A percentile compares a stretch with the other conserved stretches of the same genome.
Evolutionary conservation across 2,888 invertebrate species (phyloP).

Genomic region (Polylopha cassiicola): DNA sequence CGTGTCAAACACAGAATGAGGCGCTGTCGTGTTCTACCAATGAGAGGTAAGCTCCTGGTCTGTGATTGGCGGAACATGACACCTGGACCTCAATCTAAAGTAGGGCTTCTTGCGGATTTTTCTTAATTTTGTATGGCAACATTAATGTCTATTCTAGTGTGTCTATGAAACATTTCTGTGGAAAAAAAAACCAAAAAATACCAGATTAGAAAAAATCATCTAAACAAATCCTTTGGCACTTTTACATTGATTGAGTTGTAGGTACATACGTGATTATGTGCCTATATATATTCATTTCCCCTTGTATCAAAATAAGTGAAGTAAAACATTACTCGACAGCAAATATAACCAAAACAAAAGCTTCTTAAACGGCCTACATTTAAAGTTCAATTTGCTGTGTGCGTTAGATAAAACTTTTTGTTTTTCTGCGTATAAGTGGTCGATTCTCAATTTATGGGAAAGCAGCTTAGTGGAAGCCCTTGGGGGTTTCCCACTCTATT

Average conservation of each 20-base stretch:
- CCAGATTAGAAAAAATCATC: neutral
- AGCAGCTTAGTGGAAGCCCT: conserved; percentile 50
- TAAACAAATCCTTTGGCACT: conserved; percentile 30
- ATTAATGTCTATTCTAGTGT: too few species aligned
- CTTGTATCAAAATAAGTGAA: conserved; percentile 39
- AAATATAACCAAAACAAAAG: conserved; percentile 23
- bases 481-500: conserved; percentile 52
- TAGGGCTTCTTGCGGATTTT: too few species aligned
- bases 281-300: conserved; percentile 46
- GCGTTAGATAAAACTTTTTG: conserved; percentile 29
- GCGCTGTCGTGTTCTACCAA: too few species aligned
- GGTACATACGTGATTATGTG: conserved; percentile 10
- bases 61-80: too few species aligned
- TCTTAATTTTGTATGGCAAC: too few species aligned
- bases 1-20: too few species aligned
- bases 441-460: conserved; percentile 61
- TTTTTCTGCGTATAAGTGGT: conserved; percentile 49
- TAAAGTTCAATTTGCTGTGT: conserved; percentile 33
- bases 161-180: too few species aligned
- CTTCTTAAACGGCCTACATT: conserved; percentile 26
- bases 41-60: too few species aligned
- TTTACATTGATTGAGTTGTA: conserved; percentile 43
- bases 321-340: conserved; percentile 26
- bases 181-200: neutral
- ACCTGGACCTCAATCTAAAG: too few species aligned